Evolutionary conservation across 2,888 invertebrate species (phyloP).

Genomic region (Phlogophora meticulosa): DNA sequence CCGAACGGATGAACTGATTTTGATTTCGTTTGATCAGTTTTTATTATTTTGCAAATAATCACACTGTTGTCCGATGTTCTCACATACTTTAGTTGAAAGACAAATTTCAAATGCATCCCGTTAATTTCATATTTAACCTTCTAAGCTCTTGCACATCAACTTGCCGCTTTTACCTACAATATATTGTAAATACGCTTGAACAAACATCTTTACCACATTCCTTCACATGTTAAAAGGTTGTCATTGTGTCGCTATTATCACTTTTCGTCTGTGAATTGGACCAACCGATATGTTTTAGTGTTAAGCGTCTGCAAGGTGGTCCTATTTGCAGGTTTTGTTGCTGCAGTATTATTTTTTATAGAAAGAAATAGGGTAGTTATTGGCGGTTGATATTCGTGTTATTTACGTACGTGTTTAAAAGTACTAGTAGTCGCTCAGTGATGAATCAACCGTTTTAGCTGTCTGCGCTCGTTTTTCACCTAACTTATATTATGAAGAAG

Average conservation of each 20-base stretch:
- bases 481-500: too few relatives aligned
- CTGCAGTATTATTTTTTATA: slow-evolving; percentile 14
- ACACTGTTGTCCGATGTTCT: too few relatives aligned
- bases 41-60: too few relatives aligned
- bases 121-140: background rate
- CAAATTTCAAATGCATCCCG: too few relatives aligned
- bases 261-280: slow-evolving; percentile 73
- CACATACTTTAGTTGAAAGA: too few relatives aligned
- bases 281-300: slow-evolving; percentile 67
- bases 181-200: slow-evolving; percentile 45
- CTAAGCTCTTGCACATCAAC: background rate
- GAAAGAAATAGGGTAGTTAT: background rate
- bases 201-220: slow-evolving; percentile 65
- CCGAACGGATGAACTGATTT: too few relatives aligned
- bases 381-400: background rate
- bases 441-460: too few relatives aligned
- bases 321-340: slow-evolving; percentile 57
- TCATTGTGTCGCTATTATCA: slow-evolving; percentile 76
- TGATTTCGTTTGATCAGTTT: too few relatives aligned
- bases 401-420: too few relatives aligned
- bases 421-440: too few relatives aligned
- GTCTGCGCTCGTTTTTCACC: too few relatives aligned
- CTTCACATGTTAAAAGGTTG: slow-evolving; percentile 64
- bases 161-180: background rate
- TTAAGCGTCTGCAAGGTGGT: slow-evolving; percentile 75